Conservation (phyloP, 2,888 invertebrate species). For the Oscheius sp. region DNA sequence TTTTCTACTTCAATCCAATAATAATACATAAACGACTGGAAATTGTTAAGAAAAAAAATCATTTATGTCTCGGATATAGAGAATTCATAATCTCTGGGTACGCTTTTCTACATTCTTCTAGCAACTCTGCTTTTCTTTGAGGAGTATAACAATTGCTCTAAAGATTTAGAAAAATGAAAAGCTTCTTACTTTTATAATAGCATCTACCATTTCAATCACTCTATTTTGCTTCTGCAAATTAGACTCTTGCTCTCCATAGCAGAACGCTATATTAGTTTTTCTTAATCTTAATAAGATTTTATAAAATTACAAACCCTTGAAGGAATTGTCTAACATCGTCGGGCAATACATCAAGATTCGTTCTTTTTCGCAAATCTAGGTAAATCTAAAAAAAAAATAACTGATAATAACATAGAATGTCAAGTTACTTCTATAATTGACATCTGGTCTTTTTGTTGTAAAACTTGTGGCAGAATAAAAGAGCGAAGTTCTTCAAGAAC, state of each 20-base stretch:
- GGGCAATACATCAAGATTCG: conserved; percentile 4
- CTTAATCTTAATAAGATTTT: neutral
- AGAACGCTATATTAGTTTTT: neutral
- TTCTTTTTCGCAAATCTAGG: neutral
- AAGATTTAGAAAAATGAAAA: neutral
- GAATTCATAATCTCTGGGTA: conserved; percentile 7
- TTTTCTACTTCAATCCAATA: too few species aligned
- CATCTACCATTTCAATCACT: conserved; percentile 1
- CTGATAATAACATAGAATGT: neutral
- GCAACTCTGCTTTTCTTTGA: conserved; percentile 2
- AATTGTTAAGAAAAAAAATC: too few species aligned
- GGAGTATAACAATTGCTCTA: neutral
- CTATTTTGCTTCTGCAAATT: neutral
- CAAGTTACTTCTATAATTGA: conserved; percentile 1
- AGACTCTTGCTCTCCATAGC: conserved; percentile 2
- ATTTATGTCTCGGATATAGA: too few species aligned
- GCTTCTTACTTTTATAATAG: neutral
- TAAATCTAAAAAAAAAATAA: conserved; percentile 4
- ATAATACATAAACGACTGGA: too few species aligned
- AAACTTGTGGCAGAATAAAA: neutral
- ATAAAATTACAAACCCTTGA: neutral
- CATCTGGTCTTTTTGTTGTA: neutral
- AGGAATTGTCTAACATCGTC: neutral
- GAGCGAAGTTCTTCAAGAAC: neutral
- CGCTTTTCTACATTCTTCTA: neutral